Evolutionary conservation across 2,113 vertebrate species (phyloP), one percentile per base, ranked within the genome.

Genomic region (Euleptes europaea): DNA sequence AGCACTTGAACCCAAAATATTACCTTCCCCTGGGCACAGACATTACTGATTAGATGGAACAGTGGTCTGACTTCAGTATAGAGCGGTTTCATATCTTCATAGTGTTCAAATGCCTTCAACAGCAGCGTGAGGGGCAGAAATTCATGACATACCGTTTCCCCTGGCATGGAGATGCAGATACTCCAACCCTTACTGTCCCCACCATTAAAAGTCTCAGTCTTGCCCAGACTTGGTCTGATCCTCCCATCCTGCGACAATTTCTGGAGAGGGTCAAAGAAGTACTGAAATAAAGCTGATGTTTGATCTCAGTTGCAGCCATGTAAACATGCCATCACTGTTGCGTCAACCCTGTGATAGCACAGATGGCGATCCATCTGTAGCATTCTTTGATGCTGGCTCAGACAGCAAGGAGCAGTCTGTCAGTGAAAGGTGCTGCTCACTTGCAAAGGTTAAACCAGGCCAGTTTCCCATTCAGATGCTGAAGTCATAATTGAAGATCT

Each of bases 341-440:
- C 76, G 65, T 79, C 76, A 79, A 72, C 69, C 66, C 33, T 71
- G 57, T 51, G 40, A 13, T 42, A 60, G 76, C 76, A 72, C 84
- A 85, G 84, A 85, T 85, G 84, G 84, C 2, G 47, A 44, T 72
- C 76, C 84, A 85, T 85, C 67, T 79, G 76, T 17, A 63, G 54
- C 35, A 44, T 79, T 33, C 81, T 83, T 79, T 85, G 76, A 85
- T 79, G 76, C 84, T 31, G 31, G 35, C 67, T 79, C 44, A 79
- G 51, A 72, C 76, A 72, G 67, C 67, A 65, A 85, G 67, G 40
- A 49, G n/a, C 76, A 79, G 76, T 47, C 51, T 79, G 69, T 31
- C n/a, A 63, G 31, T 19, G 40, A 72, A 84, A 78, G 83, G 83
- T 57, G 65, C 76, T 60, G 38, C 66, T 84, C 26, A 9, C 33